Base-by-base conservation (phyloP, 2,888 invertebrate species). In the Selenia dentaria region DNA sequence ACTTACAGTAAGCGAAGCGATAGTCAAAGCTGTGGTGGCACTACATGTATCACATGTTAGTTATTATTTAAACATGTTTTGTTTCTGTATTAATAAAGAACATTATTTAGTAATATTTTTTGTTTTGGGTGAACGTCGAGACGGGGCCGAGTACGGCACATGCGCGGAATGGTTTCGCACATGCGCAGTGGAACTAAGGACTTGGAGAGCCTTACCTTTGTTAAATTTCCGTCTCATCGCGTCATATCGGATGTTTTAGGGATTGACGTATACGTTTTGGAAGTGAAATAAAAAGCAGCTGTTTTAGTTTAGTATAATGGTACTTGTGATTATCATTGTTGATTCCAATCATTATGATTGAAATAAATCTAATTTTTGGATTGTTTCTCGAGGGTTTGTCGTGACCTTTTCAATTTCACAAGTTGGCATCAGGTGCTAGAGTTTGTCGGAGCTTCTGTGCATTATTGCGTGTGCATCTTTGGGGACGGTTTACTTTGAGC, bases 181-280 rank as follows among this genome's bases (percentile, higher is more conserved):
- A 73, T 85, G 86, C 86, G 86, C 66, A 40, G 27, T 70, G 29
- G 31, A 2, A 2, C 5, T 16, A 6, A 5, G 27, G 12, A 6
- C 36, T 32, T 22, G 53, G 54, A 59, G 67, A 67, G 69, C 70
- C 76, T 84, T 79, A 83, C 75, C 77, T 66, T 70, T 65, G 67
- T 72, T 72, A 78, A 79, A 83, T 86, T 83, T 87, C 87, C 87
- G 79, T 54, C 59, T 60, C 65, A 62, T 57, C 67, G 69, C 66
- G 62, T 62, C 58, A 56, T 70, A 74, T 78, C 72, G 75, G 74
- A 70, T 78, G n/a, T 74, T 74, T 74, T 71, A 83, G 78, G 80
- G 83, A 67, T 83, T 74, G 79, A 70, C 74, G 45, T 58, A 59
- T 62, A 61, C n/a, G 13, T 22, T 32, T 32, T 22, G 24, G 4